Evolutionary conservation across 2,888 invertebrate species (phyloP).

Genomic region (Pachydiplax longipennis): DNA sequence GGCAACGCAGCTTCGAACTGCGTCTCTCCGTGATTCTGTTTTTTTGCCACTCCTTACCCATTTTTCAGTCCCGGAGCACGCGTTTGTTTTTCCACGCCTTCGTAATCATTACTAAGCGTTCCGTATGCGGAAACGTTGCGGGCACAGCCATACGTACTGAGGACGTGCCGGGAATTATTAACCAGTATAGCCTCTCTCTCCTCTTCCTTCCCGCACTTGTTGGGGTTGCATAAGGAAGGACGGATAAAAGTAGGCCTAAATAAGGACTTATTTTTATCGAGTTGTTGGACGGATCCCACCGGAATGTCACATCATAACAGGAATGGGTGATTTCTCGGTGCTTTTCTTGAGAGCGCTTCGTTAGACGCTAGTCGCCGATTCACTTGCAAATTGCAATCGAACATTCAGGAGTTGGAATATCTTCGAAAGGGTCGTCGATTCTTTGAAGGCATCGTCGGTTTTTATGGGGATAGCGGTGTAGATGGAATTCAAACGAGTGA

Average conservation of each 20-base stretch:
- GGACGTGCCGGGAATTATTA: slow-evolving; percentile 29
- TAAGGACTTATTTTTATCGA: slow-evolving; percentile 9
- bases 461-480: no score
- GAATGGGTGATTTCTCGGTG: neutral
- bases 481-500: no score
- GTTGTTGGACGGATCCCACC: neutral
- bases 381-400: no score
- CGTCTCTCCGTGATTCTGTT: neutral
- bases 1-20: neutral
- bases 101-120: slow-evolving; percentile 42
- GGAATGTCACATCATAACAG: neutral
- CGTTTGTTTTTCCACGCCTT: slow-evolving; percentile 40
- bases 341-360: neutral
- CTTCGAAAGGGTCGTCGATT: no score
- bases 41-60: slow-evolving; percentile 14
- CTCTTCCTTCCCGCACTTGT: neutral
- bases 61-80: slow-evolving; percentile 9
- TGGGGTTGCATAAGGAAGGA: neutral
- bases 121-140: slow-evolving; percentile 36
- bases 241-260: neutral
- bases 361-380: no score
- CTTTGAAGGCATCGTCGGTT: no score
- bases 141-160: slow-evolving; percentile 15
- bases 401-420: no score
- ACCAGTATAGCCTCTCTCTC: neutral